Conservation (phyloP, 2,797 vertebrate genomes). For the Eleutherodactylus coqui region DNA sequence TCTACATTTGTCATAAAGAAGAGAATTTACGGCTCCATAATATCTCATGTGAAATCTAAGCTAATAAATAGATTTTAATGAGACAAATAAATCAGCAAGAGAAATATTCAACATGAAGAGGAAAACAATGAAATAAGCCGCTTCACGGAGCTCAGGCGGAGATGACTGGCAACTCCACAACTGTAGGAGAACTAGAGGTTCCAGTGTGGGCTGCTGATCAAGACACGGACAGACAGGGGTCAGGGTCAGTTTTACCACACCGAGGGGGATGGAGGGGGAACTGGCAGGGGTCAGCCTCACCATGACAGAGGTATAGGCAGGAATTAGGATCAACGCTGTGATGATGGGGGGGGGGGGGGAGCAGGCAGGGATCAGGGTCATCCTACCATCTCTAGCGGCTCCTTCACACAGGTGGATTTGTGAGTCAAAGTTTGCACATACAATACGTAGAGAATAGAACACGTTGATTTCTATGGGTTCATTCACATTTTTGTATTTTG, state of each 20-base stretch:
- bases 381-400: not conserved
- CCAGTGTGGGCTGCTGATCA: not conserved
- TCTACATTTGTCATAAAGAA: constrained; percentile 54
- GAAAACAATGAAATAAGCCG: not conserved
- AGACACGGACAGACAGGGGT: not conserved
- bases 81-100: constrained; percentile 48
- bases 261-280: no score
- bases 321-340: not conserved
- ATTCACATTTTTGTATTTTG: no score
- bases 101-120: constrained; percentile 21
- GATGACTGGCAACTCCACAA: not conserved
- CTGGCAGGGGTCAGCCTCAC: not conserved
- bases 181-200: not conserved
- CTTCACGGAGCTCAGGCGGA: not conserved
- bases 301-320: not conserved
- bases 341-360: not conserved
- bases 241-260: not conserved
- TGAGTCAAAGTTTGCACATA: no score
- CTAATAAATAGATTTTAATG: constrained; percentile 61
- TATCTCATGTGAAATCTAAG: constrained; percentile 48
- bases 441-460: no score
- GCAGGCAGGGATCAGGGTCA: not conserved
- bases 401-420: no score
- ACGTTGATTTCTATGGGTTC: no score
- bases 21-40: constrained; percentile 35